Percentiles rank a stretch among this genome's conserved stretches.
Evolutionary conservation across 2,888 invertebrate species (phyloP).

Genomic region (Epinotia demarniana): DNA sequence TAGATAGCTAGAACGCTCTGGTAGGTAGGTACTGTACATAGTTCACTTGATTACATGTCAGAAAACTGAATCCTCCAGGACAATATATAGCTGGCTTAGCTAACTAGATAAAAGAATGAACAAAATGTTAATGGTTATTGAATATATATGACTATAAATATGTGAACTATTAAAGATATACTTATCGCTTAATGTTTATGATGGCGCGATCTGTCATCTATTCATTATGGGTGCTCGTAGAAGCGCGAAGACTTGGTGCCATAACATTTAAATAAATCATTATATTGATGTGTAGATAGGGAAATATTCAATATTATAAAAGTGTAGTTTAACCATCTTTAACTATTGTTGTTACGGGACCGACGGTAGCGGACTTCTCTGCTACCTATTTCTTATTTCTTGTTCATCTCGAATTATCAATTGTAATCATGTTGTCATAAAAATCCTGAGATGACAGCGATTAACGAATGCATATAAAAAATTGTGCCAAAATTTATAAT

Average conservation of each 20-base stretch:
- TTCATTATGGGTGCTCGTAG: slow-evolving; percentile 51
- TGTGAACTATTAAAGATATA: slow-evolving; percentile 25
- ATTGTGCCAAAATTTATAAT: slow-evolving; percentile 58
- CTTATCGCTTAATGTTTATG: slow-evolving; percentile 39
- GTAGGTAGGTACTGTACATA: slow-evolving; percentile 20
- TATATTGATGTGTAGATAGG: slow-evolving; percentile 64
- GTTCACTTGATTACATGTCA: slow-evolving; percentile 56
- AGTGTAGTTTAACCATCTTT: slow-evolving; percentile 39
- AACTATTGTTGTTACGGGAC: not conserved
- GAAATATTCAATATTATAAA: slow-evolving; percentile 61
- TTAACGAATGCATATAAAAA: slow-evolving; percentile 26
- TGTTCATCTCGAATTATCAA: not conserved
- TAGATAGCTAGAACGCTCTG: not conserved
- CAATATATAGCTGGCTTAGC: slow-evolving; percentile 64
- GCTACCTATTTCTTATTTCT: not conserved
- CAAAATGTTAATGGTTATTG: slow-evolving; percentile 44
- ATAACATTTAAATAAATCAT: slow-evolving; percentile 63
- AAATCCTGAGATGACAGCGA: not conserved
- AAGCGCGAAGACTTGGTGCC: slow-evolving; percentile 64
- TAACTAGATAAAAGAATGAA: slow-evolving; percentile 48
- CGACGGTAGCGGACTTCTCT: not conserved
- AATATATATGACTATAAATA: not conserved
- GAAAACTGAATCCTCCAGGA: slow-evolving; percentile 59
- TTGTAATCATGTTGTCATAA: not conserved
- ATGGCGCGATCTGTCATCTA: slow-evolving; percentile 46